A percentile compares a stretch with the other conserved stretches of the same genome.
These are phyloP conservation scores for Neopipo cinnamomea DNA, from an alignment of 2,113 vertebrate species.

Conservation along the genomic window DNA sequence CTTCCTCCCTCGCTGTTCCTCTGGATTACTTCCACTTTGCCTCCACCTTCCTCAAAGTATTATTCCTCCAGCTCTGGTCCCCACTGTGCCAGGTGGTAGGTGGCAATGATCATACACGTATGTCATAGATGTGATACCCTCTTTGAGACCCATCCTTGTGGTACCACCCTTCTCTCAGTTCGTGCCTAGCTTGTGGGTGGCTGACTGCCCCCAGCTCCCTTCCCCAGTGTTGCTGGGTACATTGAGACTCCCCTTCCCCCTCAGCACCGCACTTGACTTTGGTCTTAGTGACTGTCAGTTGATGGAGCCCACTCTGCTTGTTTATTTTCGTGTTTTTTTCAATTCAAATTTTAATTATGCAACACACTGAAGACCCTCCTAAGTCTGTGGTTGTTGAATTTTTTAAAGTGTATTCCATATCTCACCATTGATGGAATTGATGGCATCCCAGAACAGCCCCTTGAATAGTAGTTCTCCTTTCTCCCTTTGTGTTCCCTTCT, in stretches of 20 bases:
- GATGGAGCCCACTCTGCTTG: neutral
- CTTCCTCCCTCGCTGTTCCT: neutral
- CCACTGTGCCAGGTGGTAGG: neutral
- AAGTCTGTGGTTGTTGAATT: neutral
- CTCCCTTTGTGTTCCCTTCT: neutral
- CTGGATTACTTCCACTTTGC: neutral
- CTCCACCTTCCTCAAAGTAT: neutral
- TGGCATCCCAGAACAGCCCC: neutral
- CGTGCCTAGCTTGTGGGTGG: neutral
- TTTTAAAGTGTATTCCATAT: neutral
- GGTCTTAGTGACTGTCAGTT: neutral
- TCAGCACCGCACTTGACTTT: neutral
- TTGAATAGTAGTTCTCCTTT: neutral
- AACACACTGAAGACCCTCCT: neutral
- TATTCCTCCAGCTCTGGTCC: neutral
- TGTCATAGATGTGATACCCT: fast-evolving
- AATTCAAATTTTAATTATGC: neutral
- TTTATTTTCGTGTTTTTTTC: neutral
- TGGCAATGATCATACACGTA: neutral
- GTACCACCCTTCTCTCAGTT: neutral
- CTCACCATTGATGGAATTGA: neutral
- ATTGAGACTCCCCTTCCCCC: neutral
- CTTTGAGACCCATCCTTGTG: neutral
- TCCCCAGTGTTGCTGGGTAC: neutral
- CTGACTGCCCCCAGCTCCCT: fast-evolving